These are phyloP conservation scores for Agrochola litura DNA, from an alignment of 2,888 invertebrate species.

Conservation along the genomic window DNA sequence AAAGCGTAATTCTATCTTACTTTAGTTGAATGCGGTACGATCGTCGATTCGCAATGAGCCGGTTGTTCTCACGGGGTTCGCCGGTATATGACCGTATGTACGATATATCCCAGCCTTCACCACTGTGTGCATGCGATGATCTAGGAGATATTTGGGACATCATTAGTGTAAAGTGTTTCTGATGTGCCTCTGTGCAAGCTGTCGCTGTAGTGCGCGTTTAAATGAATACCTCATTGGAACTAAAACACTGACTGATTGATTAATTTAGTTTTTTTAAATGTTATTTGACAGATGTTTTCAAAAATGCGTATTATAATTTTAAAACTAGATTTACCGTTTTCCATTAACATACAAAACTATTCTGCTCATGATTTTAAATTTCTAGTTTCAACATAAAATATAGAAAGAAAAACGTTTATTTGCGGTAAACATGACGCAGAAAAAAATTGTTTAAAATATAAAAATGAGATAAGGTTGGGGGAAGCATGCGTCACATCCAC, in stretches of 20 bases:
- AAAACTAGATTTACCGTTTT: not conserved
- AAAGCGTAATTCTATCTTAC: slow-evolving; percentile 47
- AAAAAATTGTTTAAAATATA: no score
- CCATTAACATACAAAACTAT: not conserved
- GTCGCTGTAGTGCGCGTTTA: not conserved
- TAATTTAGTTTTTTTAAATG: no score
- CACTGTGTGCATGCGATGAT: slow-evolving; percentile 30
- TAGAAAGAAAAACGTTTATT: no score
- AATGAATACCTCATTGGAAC: not conserved
- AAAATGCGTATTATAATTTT: not conserved
- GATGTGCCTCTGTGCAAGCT: not conserved
- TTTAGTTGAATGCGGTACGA: slow-evolving; percentile 48
- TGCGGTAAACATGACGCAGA: no score
- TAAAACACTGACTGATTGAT: not conserved
- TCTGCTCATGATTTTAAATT: no score
- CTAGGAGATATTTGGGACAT: not conserved
- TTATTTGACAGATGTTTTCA: not conserved
- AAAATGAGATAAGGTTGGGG: no score
- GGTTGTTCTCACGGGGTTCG: slow-evolving; percentile 56
- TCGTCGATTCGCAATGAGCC: slow-evolving; percentile 64
- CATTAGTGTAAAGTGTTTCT: not conserved
- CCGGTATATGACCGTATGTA: not conserved
- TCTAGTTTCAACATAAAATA: no score
- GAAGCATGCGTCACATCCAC: no score
- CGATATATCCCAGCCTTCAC: slow-evolving; percentile 18